Percentiles rank a stretch among this genome's conserved stretches.
Conservation (phyloP, 2,797 vertebrate genomes). For the Sebastes diaconus region DNA sequence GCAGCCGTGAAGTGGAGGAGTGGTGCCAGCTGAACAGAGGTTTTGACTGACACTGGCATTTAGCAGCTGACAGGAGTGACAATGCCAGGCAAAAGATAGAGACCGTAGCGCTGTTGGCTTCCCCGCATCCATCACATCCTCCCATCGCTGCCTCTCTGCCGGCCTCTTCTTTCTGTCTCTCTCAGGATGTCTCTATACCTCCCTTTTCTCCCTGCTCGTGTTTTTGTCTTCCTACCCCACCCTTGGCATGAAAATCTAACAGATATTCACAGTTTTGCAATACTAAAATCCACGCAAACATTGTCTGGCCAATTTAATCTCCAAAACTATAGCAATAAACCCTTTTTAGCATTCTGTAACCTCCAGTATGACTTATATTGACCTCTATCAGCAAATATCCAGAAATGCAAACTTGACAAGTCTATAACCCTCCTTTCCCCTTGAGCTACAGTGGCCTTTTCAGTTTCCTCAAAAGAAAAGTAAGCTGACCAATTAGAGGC, state of each 20-base stretch:
- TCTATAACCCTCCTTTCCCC: constrained; percentile 22
- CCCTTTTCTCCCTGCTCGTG: background rate
- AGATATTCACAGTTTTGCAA: constrained; percentile 9
- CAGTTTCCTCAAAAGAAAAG: background rate
- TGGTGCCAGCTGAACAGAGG: constrained; percentile 58
- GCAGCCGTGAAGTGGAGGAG: constrained; percentile 13
- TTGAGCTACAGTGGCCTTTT: constrained; percentile 51
- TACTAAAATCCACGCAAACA: background rate
- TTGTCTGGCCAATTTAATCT: background rate
- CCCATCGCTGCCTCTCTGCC: constrained; percentile 27
- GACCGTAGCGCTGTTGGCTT: constrained; percentile 64
- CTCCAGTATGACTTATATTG: constrained; percentile 12
- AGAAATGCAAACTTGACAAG: constrained; percentile 47
- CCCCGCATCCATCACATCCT: constrained; percentile 62
- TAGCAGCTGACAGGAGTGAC: constrained; percentile 70
- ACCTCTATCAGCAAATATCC: constrained; percentile 39
- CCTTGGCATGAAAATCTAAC: background rate
- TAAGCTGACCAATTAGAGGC: constrained; percentile 26
- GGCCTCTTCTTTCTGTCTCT: constrained; percentile 15
- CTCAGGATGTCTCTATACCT: constrained; percentile 24
- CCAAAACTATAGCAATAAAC: background rate
- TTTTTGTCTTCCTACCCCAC: background rate
- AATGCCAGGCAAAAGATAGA: constrained; percentile 74
- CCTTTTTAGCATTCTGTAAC: background rate
- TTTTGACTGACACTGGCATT: constrained; percentile 77